A percentile compares a stretch with the other conserved stretches of the same genome.
Conservation (phyloP, 2,797 vertebrate species). For the Arctocebus calabarensis region DNA sequence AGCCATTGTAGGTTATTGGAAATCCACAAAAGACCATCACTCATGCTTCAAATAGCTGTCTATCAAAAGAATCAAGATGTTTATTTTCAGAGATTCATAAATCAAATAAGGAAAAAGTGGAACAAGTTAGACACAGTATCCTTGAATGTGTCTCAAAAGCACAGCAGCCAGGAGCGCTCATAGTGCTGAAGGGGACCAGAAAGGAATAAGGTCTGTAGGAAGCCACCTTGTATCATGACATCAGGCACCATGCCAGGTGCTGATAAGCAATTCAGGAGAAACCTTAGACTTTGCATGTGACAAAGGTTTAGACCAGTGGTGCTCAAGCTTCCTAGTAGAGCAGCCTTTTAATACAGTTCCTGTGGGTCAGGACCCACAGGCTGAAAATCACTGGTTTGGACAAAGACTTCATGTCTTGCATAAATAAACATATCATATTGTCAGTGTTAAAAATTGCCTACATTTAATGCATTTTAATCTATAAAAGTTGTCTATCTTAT, state of each 20-base stretch:
- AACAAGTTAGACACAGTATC: neutral
- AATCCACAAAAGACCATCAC: neutral
- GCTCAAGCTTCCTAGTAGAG: too few species aligned
- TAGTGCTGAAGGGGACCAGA: neutral
- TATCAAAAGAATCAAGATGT: neutral
- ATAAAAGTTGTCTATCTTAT: neutral
- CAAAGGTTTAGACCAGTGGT: neutral
- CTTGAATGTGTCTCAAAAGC: neutral
- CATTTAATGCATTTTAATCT: conserved; percentile 6
- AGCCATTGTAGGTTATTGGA: neutral
- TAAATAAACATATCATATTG: neutral
- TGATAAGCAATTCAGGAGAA: conserved; percentile 1
- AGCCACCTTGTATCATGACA: neutral
- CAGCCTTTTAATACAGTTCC: too few species aligned
- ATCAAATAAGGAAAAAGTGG: neutral
- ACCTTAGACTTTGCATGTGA: neutral
- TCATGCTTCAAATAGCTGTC: neutral
- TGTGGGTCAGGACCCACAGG: too few species aligned
- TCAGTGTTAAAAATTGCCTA: neutral
- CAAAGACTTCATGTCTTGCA: neutral
- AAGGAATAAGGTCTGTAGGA: neutral
- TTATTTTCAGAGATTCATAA: conserved; percentile 30
- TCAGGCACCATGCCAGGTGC: neutral
- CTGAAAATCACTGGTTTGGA: too few species aligned
- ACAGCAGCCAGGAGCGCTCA: neutral